A percentile compares a stretch with the other conserved stretches of the same genome.
These are phyloP conservation scores for Salvelinus fontinalis DNA, from an alignment of 2,113 vertebrate species.

Conservation along the genomic window DNA sequence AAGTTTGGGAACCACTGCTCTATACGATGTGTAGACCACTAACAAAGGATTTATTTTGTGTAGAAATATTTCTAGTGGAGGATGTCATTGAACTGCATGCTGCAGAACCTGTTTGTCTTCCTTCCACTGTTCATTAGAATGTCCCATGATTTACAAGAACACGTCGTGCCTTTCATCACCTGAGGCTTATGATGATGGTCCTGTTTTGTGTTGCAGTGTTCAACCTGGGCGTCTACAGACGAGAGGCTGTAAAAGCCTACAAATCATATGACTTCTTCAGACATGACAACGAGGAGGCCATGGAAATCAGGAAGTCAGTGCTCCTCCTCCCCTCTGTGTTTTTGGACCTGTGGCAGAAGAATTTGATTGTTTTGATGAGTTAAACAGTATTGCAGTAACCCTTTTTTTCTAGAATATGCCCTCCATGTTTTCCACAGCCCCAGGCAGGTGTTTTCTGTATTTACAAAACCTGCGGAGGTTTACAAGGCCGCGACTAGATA, in stretches of 20 bases:
- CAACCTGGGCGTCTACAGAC: constrained; percentile 93
- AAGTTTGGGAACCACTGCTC: too few species aligned
- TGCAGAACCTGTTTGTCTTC: constrained; percentile 33
- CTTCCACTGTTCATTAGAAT: constrained; percentile 1
- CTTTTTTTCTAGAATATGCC: background rate
- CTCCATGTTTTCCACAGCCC: background rate
- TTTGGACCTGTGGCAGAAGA: background rate
- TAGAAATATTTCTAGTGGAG: too few species aligned
- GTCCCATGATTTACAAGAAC: background rate
- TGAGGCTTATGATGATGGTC: background rate
- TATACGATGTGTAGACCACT: too few species aligned
- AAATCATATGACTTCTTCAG: constrained; percentile 97
- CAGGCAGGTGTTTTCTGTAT: background rate
- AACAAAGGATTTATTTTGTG: too few species aligned
- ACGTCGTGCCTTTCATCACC: background rate
- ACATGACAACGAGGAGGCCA: constrained; percentile 94
- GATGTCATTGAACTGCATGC: constrained; percentile 15
- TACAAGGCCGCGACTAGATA: background rate
- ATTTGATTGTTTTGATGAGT: background rate
- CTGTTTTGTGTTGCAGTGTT: constrained; percentile 79
- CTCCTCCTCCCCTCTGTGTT: background rate
- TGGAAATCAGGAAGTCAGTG: constrained; percentile 93
- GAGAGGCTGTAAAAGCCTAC: constrained; percentile 91
- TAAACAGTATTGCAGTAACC: too few species aligned
- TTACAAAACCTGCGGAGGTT: constrained; percentile 1